Evolutionary conservation across 2,113 vertebrate genomes (phyloP).

Genomic region (Pagrus major): DNA sequence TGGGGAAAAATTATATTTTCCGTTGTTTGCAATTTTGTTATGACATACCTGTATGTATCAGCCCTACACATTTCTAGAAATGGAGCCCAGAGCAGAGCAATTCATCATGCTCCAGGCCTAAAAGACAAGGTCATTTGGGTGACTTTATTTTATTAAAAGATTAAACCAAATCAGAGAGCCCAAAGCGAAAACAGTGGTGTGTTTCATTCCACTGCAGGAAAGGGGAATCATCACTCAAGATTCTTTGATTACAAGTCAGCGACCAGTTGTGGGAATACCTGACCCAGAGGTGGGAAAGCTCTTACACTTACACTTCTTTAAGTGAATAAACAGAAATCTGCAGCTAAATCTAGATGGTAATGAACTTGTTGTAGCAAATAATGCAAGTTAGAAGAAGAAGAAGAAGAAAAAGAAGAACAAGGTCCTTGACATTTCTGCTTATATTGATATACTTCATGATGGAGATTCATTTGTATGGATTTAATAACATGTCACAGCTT

Average conservation of each 20-base stretch:
- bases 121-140: slow-evolving; percentile 51
- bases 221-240: slow-evolving; percentile 42
- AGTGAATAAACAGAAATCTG: slow-evolving; percentile 12
- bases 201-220: slow-evolving; percentile 12
- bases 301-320: slow-evolving; percentile 12
- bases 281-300: slow-evolving; percentile 3
- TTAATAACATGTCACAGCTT: slow-evolving; percentile 62
- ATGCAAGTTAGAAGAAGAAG: slow-evolving; percentile 15
- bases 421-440: slow-evolving; percentile 45
- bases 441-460: slow-evolving; percentile 9
- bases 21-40: background rate
- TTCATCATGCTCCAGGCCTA: slow-evolving; percentile 54
- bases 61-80: slow-evolving; percentile 2
- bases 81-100: slow-evolving; percentile 25
- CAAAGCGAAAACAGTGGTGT: background rate
- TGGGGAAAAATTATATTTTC: background rate
- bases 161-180: slow-evolving; percentile 19
- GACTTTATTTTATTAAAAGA: slow-evolving; percentile 58
- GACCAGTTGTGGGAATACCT: slow-evolving; percentile 17
- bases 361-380: slow-evolving; percentile 23
- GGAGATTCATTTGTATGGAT: slow-evolving; percentile 47
- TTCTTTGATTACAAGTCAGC: slow-evolving; percentile 21
- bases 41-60: background rate
- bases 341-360: slow-evolving; percentile 27
- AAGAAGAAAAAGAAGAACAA: too few species aligned